Conservation (phyloP, 2,113 vertebrate species). For the Hemibagrus wyckioides region DNA sequence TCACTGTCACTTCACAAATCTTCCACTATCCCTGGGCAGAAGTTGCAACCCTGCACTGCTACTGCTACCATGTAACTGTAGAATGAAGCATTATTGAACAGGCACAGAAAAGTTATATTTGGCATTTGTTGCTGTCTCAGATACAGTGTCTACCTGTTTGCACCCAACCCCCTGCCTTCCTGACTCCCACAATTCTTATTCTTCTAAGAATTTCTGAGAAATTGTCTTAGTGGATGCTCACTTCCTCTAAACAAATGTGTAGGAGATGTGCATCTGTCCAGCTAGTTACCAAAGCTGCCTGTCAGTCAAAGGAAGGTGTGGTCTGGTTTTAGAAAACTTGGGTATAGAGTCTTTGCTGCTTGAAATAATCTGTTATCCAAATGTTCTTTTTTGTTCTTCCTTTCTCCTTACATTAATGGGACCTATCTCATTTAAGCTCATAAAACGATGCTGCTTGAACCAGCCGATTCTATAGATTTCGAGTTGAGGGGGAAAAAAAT, state of each 20-base stretch:
- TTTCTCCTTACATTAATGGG: conserved; percentile 26
- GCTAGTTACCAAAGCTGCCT: conserved; percentile 53
- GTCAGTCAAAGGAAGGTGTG: conserved; percentile 32
- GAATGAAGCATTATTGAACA: conserved; percentile 57
- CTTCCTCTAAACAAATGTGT: conserved; percentile 13
- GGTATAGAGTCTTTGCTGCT: conserved; percentile 38
- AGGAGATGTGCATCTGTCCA: conserved; percentile 28
- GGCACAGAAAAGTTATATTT: conserved; percentile 52
- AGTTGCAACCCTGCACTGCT: conserved; percentile 31
- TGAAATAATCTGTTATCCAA: conserved; percentile 30
- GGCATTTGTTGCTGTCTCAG: conserved; percentile 63
- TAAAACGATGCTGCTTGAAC: conserved; percentile 41
- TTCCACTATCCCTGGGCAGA: conserved; percentile 29
- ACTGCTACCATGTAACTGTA: conserved; percentile 66
- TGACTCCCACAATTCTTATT: conserved; percentile 12
- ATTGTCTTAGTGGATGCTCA: conserved; percentile 21
- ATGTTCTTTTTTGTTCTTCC: conserved; percentile 29
- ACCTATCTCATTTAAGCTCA: conserved; percentile 34
- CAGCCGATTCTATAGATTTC: not conserved
- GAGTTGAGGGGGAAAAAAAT: not conserved
- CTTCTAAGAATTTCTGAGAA: not conserved
- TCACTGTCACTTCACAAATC: conserved; percentile 31
- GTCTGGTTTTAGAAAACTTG: conserved; percentile 18
- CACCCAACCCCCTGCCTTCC: not conserved
- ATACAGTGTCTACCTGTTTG: conserved; percentile 14